Evolutionary conservation across 1,140 invertebrate species (phyloP), one percentile per base, ranked within the genome.

Genomic region (Charaxes varanes): DNA sequence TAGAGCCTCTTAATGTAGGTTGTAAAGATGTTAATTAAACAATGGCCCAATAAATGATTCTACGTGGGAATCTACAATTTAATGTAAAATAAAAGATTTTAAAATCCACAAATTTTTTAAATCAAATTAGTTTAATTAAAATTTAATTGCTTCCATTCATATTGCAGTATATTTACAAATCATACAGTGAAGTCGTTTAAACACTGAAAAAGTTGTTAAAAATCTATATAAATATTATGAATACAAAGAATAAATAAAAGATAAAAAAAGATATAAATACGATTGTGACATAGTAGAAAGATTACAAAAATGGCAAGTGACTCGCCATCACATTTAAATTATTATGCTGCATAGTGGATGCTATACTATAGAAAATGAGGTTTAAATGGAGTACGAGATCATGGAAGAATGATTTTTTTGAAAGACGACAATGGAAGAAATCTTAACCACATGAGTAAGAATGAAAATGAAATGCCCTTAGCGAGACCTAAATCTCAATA

Each of bases 381-480:
- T 76, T 68, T 28, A 30, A 42, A 57, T 62, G 63, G 63, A 69
- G 49, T 44, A 40, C 60, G 57, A 63, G 56, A 68, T 68, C 62
- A 62, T 37, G 76, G 76, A 74, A 80, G 72, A 64, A 62, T 65
- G 49, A 44, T 42, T 45, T 37, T 51, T 49, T 31, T 34, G 63
- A 70, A 72, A 78, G 66, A 68, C 68, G 34, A 53, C 14, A 51
- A 49, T 72, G 74, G 74, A 79, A 77, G 72, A 38, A 43, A 40
- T 37, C 15, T 41, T 30, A 38, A 31, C 17, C 18, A 24, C 13
- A 22, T 41, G 22, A 46, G 38, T 34, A 46, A 34, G 28, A 42
- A 57, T 45, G 36, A 56, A 45, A 55, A 61, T 59, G 47, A 54
- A 56, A 57, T 73, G 60, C 53, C 55, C 53, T 60, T 48, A 54